Conservation (phyloP, 2,113 vertebrate genomes). For the Clarias magur region DNA sequence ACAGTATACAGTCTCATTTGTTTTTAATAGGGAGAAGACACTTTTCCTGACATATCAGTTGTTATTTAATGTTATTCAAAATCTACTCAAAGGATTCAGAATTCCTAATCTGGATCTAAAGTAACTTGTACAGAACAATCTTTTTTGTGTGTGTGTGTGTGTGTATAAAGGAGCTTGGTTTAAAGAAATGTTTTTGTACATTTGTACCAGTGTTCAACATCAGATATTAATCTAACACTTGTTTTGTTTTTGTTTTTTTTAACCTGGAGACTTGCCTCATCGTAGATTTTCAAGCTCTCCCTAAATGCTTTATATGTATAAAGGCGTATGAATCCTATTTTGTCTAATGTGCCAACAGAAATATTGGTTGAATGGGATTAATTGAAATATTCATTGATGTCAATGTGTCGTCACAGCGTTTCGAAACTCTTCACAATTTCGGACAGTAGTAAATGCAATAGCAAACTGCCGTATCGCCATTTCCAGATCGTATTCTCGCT, state of each 20-base stretch:
- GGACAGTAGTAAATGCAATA: background rate
- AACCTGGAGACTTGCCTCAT: background rate
- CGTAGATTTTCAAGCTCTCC: background rate
- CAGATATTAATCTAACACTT: background rate
- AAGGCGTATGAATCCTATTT: background rate
- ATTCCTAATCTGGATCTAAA: background rate
- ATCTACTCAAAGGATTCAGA: background rate
- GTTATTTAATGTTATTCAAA: background rate
- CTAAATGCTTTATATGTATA: background rate
- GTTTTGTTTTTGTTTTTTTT: too few species aligned
- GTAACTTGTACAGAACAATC: background rate
- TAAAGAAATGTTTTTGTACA: background rate
- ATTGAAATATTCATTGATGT: background rate
- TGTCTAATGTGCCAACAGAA: conserved; percentile 13
- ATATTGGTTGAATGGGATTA: background rate
- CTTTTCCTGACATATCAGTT: background rate
- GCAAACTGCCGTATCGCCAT: background rate
- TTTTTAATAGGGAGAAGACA: too few species aligned
- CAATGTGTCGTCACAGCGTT: background rate
- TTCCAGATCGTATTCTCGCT: background rate
- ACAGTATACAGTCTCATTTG: background rate
- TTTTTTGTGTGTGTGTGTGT: background rate
- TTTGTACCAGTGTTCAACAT: background rate
- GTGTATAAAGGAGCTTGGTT: conserved; percentile 12
- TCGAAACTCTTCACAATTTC: background rate